Percentiles rank a stretch among this genome's conserved stretches.
Conservation (phyloP, 2,113 vertebrate species). For the Antechinus stuartii region DNA sequence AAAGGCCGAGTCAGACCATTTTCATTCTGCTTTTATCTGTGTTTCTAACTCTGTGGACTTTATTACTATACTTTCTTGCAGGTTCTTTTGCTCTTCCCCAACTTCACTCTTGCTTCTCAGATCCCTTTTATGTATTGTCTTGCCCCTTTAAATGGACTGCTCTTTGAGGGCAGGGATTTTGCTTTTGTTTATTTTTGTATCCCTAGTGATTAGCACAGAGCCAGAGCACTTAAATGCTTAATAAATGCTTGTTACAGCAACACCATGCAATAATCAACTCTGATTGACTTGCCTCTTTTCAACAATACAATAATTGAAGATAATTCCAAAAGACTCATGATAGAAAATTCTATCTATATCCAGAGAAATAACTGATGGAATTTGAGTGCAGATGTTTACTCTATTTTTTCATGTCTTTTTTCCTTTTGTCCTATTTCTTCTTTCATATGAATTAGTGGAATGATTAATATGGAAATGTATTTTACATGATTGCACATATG, state of each 20-base stretch:
- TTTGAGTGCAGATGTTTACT: neutral
- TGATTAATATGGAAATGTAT: neutral
- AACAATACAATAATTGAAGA: neutral
- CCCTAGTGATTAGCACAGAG: neutral
- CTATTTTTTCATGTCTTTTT: neutral
- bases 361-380: neutral
- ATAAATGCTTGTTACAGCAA: neutral
- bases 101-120: neutral
- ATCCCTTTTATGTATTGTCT: neutral
- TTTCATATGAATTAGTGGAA: neutral
- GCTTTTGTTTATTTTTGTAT: neutral
- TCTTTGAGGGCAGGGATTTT: neutral
- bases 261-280: neutral
- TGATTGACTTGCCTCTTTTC: neutral
- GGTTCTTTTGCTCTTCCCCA: neutral
- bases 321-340: neutral
- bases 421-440: neutral
- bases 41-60: neutral
- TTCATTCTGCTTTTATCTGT: neutral
- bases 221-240: neutral
- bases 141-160: neutral
- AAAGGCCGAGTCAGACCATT: neutral
- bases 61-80: neutral
- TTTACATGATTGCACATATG: neutral
- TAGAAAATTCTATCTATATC: neutral